These are phyloP conservation scores for Periparus ater DNA, from an alignment of 2,797 vertebrate species.

Conservation along the genomic window DNA sequence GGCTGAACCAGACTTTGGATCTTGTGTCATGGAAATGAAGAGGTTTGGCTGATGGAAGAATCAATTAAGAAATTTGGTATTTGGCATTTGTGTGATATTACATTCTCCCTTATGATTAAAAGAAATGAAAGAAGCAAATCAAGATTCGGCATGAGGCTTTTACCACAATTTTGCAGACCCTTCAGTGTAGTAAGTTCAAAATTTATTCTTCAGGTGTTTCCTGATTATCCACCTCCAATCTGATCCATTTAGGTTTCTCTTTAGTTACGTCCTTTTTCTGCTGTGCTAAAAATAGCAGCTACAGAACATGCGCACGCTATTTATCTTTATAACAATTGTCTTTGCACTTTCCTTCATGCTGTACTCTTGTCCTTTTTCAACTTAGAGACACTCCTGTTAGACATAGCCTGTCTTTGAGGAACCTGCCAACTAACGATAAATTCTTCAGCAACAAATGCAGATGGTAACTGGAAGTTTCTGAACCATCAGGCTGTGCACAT, in stretches of 20 bases:
- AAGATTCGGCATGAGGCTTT: not conserved
- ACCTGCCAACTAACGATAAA: not conserved
- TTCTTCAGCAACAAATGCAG: slow-evolving; percentile 20
- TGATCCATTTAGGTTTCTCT: not conserved
- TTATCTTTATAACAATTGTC: slow-evolving; percentile 41
- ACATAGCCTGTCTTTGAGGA: not conserved
- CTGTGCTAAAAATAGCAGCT: slow-evolving; percentile 26
- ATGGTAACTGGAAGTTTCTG: not conserved
- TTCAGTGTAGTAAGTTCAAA: not conserved
- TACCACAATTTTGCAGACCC: not conserved
- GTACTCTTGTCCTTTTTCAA: not conserved
- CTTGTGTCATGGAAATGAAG: not conserved
- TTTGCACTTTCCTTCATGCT: slow-evolving; percentile 15
- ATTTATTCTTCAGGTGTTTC: not conserved
- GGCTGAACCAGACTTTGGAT: not conserved
- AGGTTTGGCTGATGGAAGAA: not conserved
- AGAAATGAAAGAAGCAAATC: not conserved
- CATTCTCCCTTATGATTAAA: not conserved
- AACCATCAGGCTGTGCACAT: not conserved
- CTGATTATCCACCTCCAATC: not conserved
- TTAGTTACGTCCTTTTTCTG: not conserved
- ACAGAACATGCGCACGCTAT: not conserved
- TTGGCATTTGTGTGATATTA: not conserved
- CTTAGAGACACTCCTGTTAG: not conserved
- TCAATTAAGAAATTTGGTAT: not conserved